A percentile compares a stretch with the other conserved stretches of the same genome.
These are phyloP conservation scores for Drosophila nigricruria DNA, from an alignment of 2,888 invertebrate species.

Conservation along the genomic window DNA sequence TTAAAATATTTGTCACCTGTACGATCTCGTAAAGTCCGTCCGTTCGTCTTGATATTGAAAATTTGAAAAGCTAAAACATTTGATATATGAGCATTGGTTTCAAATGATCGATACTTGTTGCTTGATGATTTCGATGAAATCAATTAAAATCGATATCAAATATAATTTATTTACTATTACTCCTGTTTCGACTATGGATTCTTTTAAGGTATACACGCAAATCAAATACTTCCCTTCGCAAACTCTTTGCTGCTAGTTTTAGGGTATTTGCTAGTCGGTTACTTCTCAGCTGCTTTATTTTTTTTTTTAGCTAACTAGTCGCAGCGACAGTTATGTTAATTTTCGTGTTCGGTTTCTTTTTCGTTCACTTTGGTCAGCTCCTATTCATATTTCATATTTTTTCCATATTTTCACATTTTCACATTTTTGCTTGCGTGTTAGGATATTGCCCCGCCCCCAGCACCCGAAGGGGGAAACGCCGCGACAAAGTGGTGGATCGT, in stretches of 20 bases:
- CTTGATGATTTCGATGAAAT: no score
- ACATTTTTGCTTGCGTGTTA: conserved; percentile 70
- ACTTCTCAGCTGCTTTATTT: neutral
- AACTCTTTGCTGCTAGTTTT: neutral
- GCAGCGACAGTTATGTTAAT: conserved; percentile 72
- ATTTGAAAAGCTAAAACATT: no score
- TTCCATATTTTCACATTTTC: conserved; percentile 64
- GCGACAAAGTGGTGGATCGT: conserved; percentile 79
- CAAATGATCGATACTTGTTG: no score
- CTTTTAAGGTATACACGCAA: neutral
- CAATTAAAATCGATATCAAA: no score
- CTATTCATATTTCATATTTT: conserved; percentile 73
- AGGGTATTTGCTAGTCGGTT: neutral
- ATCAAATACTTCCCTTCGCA: no score
- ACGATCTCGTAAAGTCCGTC: neutral
- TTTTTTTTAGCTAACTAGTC: conserved; percentile 44
- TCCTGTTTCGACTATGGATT: neutral
- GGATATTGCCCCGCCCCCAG: neutral
- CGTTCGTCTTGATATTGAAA: no score
- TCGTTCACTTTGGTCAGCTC: conserved; percentile 56
- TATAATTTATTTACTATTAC: neutral
- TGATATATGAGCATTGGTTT: neutral
- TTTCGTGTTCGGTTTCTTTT: conserved; percentile 59
- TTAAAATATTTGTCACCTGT: neutral
- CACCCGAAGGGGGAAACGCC: conserved; percentile 45